Conservation (phyloP, 2,113 vertebrate species). For the Paedocypris sp. region DNA sequence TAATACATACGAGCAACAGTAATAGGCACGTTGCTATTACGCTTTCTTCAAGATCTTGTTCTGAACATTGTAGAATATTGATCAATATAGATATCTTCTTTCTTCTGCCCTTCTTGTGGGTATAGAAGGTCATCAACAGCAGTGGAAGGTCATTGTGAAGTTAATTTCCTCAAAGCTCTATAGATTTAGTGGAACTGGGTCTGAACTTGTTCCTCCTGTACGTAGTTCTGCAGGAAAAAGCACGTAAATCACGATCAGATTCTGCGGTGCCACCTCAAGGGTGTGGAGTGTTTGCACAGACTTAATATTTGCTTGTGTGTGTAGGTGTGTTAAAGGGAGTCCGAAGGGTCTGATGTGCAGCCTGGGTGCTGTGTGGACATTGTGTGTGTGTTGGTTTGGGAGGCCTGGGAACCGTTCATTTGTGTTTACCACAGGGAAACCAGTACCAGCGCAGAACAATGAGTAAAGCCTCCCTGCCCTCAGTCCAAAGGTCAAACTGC, state of each 20-base stretch:
- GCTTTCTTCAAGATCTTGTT: too few species aligned
- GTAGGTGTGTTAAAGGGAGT: conserved; percentile 11
- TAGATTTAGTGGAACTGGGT: neutral
- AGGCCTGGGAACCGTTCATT: conserved; percentile 72
- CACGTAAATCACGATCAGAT: conserved; percentile 3
- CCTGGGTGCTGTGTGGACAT: conserved; percentile 35
- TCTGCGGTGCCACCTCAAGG: conserved; percentile 9
- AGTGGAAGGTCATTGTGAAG: neutral
- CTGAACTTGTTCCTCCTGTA: neutral
- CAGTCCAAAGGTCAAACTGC: conserved; percentile 33
- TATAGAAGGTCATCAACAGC: neutral
- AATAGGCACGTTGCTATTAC: too few species aligned
- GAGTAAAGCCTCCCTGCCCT: conserved; percentile 60
- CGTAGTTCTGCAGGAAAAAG: neutral
- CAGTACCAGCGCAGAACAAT: conserved; percentile 73
- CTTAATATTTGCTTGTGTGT: conserved; percentile 19
- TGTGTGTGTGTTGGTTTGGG: conserved; percentile 34
- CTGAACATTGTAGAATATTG: too few species aligned
- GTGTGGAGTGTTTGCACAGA: conserved; percentile 18
- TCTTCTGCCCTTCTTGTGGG: neutral
- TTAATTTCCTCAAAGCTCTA: neutral
- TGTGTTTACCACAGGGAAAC: conserved; percentile 79
- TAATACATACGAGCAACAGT: too few species aligned
- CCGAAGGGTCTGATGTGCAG: conserved; percentile 37
- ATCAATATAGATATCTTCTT: too few species aligned